phyloP scores from a whole-genome alignment of 2,113 vertebrate genomes.

The Mungos mungo region DNA sequence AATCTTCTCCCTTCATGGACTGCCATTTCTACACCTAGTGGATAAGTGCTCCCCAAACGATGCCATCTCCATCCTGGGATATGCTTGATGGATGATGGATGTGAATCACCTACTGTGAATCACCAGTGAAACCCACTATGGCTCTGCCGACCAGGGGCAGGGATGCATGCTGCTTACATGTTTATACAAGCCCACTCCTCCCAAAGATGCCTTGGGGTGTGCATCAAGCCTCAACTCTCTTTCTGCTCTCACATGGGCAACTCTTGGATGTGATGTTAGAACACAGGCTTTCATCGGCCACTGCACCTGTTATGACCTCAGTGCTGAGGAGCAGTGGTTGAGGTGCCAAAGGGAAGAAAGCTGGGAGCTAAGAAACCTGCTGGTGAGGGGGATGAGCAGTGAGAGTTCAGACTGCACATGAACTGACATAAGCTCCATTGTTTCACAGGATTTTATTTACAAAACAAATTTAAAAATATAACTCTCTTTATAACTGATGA shows the following conservation, averaged over 20 bases:
- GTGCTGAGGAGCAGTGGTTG: fast-evolving
- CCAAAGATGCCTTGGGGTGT: not conserved
- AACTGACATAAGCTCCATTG: not conserved
- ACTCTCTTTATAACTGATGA: not conserved
- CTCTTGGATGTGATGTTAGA: too few relatives aligned
- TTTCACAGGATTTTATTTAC: not conserved
- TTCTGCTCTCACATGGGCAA: not conserved
- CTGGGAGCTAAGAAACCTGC: too few relatives aligned
- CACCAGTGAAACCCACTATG: too few relatives aligned
- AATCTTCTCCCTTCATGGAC: not conserved
- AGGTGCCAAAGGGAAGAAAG: not conserved
- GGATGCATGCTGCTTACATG: not conserved
- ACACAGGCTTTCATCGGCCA: not conserved
- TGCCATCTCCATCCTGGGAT: fast-evolving
- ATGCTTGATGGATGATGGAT: not conserved
- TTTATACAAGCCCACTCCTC: not conserved
- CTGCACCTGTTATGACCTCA: fast-evolving
- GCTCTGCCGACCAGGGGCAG: not conserved
- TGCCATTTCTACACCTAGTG: too few relatives aligned
- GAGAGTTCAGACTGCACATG: not conserved
- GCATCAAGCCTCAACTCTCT: fast-evolving
- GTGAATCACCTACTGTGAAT: not conserved
- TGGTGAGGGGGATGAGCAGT: fast-evolving
- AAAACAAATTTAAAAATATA: not conserved
- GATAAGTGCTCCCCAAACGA: too few relatives aligned